phyloP scores from a whole-genome alignment of 2,113 vertebrate genomes.

The Zosterops pallidus region DNA sequence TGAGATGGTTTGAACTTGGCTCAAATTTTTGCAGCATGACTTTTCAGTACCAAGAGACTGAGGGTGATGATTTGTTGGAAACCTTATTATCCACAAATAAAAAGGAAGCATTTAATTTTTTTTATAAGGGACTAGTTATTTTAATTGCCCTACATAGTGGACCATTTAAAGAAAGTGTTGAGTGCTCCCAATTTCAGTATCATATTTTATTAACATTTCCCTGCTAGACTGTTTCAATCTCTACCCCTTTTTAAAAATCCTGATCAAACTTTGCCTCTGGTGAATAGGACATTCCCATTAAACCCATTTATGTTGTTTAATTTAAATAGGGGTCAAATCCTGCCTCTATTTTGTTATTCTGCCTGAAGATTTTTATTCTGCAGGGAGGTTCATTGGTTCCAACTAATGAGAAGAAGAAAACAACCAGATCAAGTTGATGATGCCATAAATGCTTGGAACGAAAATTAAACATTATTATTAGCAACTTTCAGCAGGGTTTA shows the following conservation, averaged over 20 bases:
- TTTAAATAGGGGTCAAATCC: constrained; percentile 16
- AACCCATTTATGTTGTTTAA: background rate
- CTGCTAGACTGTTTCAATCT: background rate
- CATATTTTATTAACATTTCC: background rate
- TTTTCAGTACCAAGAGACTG: background rate
- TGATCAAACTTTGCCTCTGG: background rate
- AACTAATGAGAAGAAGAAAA: background rate
- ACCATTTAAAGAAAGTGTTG: background rate
- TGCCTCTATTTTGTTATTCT: background rate
- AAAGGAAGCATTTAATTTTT: background rate
- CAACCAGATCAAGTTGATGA: background rate
- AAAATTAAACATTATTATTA: constrained; percentile 62
- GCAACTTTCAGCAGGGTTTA: constrained; percentile 63
- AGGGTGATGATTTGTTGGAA: background rate
- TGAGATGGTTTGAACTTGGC: background rate
- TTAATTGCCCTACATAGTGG: background rate
- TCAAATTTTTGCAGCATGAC: background rate
- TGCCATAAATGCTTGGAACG: constrained; percentile 5
- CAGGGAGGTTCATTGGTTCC: background rate
- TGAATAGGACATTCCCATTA: constrained; percentile 17
- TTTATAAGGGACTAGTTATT: background rate
- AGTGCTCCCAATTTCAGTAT: background rate
- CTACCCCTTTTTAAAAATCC: background rate
- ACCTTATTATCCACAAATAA: background rate
- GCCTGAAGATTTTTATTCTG: background rate